A percentile compares a stretch with the other conserved stretches of the same genome.
Evolutionary conservation across 37 sponge, comb jelly and placozoan species (phyloP).

Genomic region (Axinella damicornis): DNA sequence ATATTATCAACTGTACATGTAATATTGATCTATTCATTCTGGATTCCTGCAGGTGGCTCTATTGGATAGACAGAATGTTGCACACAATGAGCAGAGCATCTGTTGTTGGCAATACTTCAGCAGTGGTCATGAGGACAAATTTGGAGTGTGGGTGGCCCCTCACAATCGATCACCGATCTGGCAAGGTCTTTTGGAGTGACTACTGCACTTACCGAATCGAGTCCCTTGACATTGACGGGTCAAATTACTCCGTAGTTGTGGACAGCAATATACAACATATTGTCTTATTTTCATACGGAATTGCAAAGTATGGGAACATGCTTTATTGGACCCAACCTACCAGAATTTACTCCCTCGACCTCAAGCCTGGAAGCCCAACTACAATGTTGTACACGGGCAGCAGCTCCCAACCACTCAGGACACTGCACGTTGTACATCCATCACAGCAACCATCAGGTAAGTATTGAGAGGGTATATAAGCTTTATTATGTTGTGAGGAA

Average conservation of each 20-base stretch:
- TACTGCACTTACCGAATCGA: neutral
- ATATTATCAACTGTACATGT: too few relatives aligned
- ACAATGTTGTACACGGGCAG: too few relatives aligned
- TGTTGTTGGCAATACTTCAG: too few relatives aligned
- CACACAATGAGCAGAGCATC: too few relatives aligned
- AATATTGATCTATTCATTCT: too few relatives aligned
- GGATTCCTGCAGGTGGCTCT: neutral
- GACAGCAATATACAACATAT: neutral
- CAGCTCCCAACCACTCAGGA: neutral
- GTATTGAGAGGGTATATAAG: neutral
- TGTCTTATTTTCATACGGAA: neutral
- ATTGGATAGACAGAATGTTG: neutral
- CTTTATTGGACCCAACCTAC: neutral
- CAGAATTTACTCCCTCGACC: neutral
- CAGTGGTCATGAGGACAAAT: too few relatives aligned
- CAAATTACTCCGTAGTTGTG: neutral
- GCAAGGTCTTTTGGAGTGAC: neutral
- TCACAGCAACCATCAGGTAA: slow-evolving; percentile 33
- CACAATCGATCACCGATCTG: neutral
- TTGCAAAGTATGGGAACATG: neutral
- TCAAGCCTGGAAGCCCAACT: too few relatives aligned
- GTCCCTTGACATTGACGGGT: slow-evolving; percentile 6
- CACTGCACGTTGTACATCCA: neutral
- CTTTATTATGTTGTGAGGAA: neutral
- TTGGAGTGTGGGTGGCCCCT: neutral